A percentile compares a stretch with the other conserved stretches of the same genome.
These are phyloP conservation scores for Caenorhabditis imperialis DNA, from an alignment of 2,888 invertebrate species.

Conservation along the genomic window DNA sequence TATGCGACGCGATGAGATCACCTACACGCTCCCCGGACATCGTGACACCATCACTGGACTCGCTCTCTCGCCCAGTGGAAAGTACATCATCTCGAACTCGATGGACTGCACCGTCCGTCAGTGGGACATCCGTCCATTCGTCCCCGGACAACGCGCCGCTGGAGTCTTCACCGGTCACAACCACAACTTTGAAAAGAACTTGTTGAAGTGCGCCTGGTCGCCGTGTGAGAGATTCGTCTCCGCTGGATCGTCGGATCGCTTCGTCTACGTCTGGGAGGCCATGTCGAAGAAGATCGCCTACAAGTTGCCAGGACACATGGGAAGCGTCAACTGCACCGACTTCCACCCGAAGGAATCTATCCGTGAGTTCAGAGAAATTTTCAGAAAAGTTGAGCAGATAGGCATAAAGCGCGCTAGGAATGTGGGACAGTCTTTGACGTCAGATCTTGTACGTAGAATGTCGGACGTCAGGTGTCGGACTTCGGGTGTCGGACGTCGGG, in stretches of 20 bases:
- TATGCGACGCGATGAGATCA: conserved; percentile 87
- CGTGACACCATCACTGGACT: conserved; percentile 94
- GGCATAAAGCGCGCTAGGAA: too few species aligned
- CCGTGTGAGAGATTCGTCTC: conserved; percentile 91
- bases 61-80: conserved; percentile 84
- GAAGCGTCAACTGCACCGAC: conserved; percentile 94
- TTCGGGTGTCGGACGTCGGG: too few species aligned
- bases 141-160: conserved; percentile 91
- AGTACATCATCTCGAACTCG: conserved; percentile 91
- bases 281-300: conserved; percentile 91
- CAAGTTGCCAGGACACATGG: conserved; percentile 97
- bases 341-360: conserved; percentile 95
- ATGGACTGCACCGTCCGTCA: conserved; percentile 95
- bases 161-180: conserved; percentile 91
- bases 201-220: conserved; percentile 93
- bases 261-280: conserved; percentile 97
- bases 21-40: conserved; percentile 90
- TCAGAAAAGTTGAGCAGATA: too few species aligned
- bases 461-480: too few species aligned
- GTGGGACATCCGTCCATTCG: conserved; percentile 97
- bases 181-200: conserved; percentile 97
- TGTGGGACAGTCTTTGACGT: too few species aligned
- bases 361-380: conserved; percentile 81
- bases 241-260: conserved; percentile 91
- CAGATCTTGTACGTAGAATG: too few species aligned